These are phyloP conservation scores for Macrostomum lignano DNA, from an alignment of 1,140 invertebrate species.

Conservation along the genomic window DNA sequence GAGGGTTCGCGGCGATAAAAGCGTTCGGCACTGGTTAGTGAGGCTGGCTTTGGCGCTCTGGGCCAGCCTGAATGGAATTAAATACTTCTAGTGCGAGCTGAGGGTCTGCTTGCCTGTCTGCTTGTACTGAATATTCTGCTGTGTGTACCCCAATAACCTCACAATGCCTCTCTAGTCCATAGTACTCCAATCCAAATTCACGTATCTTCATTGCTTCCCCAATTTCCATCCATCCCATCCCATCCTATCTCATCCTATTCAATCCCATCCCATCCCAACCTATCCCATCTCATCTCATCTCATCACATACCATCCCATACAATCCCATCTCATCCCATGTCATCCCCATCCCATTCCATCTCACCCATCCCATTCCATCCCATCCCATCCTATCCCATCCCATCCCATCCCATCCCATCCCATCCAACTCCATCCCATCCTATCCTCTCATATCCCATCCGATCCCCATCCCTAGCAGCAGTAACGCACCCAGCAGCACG, in stretches of 20 bases:
- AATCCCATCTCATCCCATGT: slow-evolving; percentile 10
- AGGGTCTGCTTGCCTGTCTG: too few relatives aligned
- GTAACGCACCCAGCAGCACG: too few relatives aligned
- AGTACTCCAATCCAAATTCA: not conserved
- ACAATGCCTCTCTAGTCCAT: not conserved
- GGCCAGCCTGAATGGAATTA: too few relatives aligned
- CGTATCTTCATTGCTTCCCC: not conserved
- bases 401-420: slow-evolving; percentile 11
- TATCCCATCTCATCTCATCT: slow-evolving; percentile 10
- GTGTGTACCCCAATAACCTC: too few relatives aligned
- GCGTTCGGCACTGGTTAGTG: too few relatives aligned
- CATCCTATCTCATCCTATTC: slow-evolving; percentile 12
- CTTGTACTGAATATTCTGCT: too few relatives aligned
- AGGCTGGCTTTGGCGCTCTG: too few relatives aligned
- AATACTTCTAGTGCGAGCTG: too few relatives aligned
- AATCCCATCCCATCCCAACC: slow-evolving; percentile 9
- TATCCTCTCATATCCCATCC: slow-evolving; percentile 7
- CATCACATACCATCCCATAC: slow-evolving; percentile 8
- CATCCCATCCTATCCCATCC: slow-evolving; percentile 11
- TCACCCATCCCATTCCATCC: slow-evolving; percentile 9
- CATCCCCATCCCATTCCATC: slow-evolving; percentile 8
- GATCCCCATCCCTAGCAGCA: slow-evolving; percentile 7
- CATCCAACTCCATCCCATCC: slow-evolving; percentile 8
- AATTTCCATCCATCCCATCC: slow-evolving; percentile 9
- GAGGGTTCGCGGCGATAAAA: too few relatives aligned